Base-by-base conservation (phyloP, 1,140 invertebrate species). In the Lerema accius region DNA sequence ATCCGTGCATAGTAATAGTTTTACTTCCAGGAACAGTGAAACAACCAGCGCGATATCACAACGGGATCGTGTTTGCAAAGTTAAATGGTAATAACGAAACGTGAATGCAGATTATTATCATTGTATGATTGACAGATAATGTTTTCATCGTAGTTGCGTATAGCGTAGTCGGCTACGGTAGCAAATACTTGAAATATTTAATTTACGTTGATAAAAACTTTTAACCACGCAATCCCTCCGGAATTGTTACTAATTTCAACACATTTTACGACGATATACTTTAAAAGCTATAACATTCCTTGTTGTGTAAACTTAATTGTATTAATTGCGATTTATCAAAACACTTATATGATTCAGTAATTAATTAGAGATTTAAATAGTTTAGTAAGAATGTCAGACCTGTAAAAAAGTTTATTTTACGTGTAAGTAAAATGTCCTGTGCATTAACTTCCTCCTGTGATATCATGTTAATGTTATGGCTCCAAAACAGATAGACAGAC, bases 1-100 rank as follows among this genome's bases (percentile, higher is more conserved):
- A 56, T 56, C 53, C 40, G 11, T 32, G 53, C n/a, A 45, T 13
- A 45, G 23, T 40, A 26, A 43, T 28, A 45, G 53, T 56, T 56
- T 56, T 56, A 56, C 53, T 56, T 56, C 53, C 53, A 56, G 53
- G 23, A 56, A 45, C 14, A 55, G 51, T 43, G 4, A 5, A 32
- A 45, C 14, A 43, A 56, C 14, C 6, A 7, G 14, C 15, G 45
- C 13, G 53, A 10, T 43, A 45, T 14, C 19, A 26, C 17, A 26
- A 56, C 4, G 28, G 40, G 15, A 16, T 32, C 53, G 42, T 45
- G 40, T 23, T 4, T 32, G 42, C 39, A 45, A 56, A 45, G 40
- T 56, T 45, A 56, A 56, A 43, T 45, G 26, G 39, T 16, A 45
- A 45, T 42, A 14, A 19, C 15, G 9, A 42, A 55, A 43, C 23